These are phyloP conservation scores for Drosophila anomelani DNA, from an alignment of 2,888 invertebrate species.

Conservation along the genomic window DNA sequence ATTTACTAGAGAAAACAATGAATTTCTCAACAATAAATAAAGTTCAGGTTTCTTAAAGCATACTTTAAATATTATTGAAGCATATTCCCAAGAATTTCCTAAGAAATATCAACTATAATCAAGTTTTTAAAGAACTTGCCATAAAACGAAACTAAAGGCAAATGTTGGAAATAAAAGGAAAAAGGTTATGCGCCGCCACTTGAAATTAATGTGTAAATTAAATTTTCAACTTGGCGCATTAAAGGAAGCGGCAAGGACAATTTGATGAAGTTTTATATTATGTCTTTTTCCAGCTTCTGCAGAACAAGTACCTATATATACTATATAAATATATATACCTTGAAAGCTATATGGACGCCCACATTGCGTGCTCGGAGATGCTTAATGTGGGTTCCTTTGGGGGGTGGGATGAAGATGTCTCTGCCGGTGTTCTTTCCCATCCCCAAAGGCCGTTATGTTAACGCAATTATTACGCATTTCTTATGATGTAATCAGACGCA, in stretches of 20 bases:
- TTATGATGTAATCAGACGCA: constrained; percentile 81
- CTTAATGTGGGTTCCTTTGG: constrained; percentile 33
- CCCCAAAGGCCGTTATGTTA: constrained; percentile 65
- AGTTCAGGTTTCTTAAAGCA: no score
- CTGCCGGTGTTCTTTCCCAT: constrained; percentile 20
- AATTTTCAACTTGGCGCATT: constrained; percentile 49
- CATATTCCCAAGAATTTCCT: neutral
- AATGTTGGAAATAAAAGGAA: constrained; percentile 13
- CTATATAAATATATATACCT: constrained; percentile 1
- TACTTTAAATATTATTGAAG: neutral
- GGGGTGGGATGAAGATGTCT: constrained; percentile 13
- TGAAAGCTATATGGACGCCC: constrained; percentile 8
- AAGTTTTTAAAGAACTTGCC: neutral
- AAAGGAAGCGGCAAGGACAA: constrained; percentile 43
- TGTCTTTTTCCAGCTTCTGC: constrained; percentile 12
- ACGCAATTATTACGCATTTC: constrained; percentile 81
- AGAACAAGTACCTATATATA: constrained; percentile 1
- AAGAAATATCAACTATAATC: neutral
- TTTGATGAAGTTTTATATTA: constrained; percentile 60
- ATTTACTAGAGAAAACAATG: no score
- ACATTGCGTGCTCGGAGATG: constrained; percentile 36
- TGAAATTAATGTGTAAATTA: constrained; percentile 58
- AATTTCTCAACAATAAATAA: no score
- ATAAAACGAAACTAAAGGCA: constrained; percentile 16
- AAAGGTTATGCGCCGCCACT: constrained; percentile 31